Percentiles rank a stretch among this genome's conserved stretches.
phyloP scores from a whole-genome alignment of 2,888 invertebrate genomes.

The Lottia gigantea region DNA sequence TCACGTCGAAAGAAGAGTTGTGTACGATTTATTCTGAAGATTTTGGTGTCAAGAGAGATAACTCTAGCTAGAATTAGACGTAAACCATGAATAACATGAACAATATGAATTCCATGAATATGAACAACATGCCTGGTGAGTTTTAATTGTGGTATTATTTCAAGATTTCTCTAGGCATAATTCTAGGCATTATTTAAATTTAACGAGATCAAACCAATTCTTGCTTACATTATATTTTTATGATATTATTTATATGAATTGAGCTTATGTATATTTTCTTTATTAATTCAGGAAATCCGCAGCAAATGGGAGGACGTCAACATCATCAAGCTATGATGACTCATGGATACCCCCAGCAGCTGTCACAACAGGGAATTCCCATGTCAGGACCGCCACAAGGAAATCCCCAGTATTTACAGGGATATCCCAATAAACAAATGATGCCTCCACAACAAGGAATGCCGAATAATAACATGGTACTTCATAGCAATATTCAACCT shows the following conservation, averaged over 20 bases:
- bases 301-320: neutral
- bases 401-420: neutral
- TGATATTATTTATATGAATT: too few relatives aligned
- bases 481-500: neutral
- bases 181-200: too few relatives aligned
- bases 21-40: neutral
- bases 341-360: neutral
- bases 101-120: too few relatives aligned
- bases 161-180: too few relatives aligned
- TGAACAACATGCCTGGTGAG: too few relatives aligned
- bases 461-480: neutral
- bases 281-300: neutral
- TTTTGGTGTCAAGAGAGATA: neutral
- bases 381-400: neutral
- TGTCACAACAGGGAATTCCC: neutral
- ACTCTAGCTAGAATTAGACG: too few relatives aligned
- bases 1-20: constrained; percentile 8
- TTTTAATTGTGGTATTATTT: too few relatives aligned
- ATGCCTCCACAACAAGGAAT: neutral
- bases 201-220: too few relatives aligned
- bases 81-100: too few relatives aligned
- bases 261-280: neutral
- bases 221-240: too few relatives aligned
- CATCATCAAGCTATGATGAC: neutral
- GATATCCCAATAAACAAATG: neutral